Base-by-base conservation (phyloP, 2,797 vertebrate genomes). In the Cryptoprocta ferox region DNA sequence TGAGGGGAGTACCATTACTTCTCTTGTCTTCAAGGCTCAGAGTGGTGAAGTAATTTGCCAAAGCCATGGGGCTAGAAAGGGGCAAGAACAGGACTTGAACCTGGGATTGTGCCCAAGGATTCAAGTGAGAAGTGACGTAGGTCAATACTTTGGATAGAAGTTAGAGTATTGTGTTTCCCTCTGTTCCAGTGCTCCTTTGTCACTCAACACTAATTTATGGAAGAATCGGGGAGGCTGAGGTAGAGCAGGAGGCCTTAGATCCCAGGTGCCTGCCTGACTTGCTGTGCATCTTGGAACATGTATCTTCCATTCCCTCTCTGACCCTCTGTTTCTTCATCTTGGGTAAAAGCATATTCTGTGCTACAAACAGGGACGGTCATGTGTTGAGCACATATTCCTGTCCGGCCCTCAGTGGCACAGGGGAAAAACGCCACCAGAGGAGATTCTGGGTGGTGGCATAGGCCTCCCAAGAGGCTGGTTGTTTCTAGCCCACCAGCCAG, bases 401-500 rank as follows among this genome's bases (percentile, higher is more conserved):
- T 97, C 56, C 26, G 21, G 65, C 39, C 39, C 39, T 91, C 26
- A 16, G 71, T 85, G 65, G 61, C 76, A 71, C 48, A 85, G 84
- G 16, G 35, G n/a, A 5, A 50, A 87, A 80, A 93, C 94, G 71
- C 85, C 95, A 66, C 94, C 73, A 18, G 90, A 80, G 96, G 53
- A 96, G 96, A 95, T 94, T 92, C 76, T 28, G 63, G 88, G 70
- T 6, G 16, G 11, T 35, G 80, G 32, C 84, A 63, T 18, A 53
- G 75, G 50, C 35, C 88, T 76, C 93, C 93, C 70, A 45, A 70
- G 95, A 85, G 65, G 45, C 79, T 35, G 56, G 87, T 26, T 3
- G 48, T 73, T 85, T 94, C 84, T 71, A 78, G 94, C 85, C 91
- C 95, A 94, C 95, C 93, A 89, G 82, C 65, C 82, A 85, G 96